Base-by-base conservation (phyloP, 64 coral and sea anemone species). In the Exaiptasia diaphana region DNA sequence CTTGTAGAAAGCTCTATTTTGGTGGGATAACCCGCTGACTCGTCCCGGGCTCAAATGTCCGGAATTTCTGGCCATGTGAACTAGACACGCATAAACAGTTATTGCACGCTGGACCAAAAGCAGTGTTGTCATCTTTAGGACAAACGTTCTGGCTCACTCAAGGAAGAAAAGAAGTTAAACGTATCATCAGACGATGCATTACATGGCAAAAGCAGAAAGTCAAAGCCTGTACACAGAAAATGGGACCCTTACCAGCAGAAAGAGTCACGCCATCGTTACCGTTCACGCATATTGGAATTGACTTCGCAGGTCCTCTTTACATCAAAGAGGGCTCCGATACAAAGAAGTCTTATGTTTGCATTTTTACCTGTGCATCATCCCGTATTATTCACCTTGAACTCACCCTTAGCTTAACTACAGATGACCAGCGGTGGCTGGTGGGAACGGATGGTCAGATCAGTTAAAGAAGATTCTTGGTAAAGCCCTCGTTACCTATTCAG, bases 301-400 rank as follows among this genome's bases (percentile, higher is more conserved):
- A 90, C 41, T 83, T 69, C 68, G 88, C 85, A 2, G 86, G 86
- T n/a, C 67, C 86, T 3, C 10, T 89, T 22, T 73, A 58, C 30
- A 70, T 85, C 4, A 53, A 48, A 30, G 79, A 54, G 26, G 65
- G 64, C n/a, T 73, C 26, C 28, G 20, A 74, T 24, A 62, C 62
- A 35, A 21, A 86, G 17, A 86, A 86, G 56, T 49, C 42, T 13
- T 89, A 81, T 62, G 42, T 89, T 7, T 58, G 34, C 31, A 14
- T 82, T 14, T 75, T 53, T 32, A 82, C 85, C 17, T 87, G 73
- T 38, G 27, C 59, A 9, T 41, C 64, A 11, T 71, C 61, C 45
- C 80, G 80, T 55, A 33, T 68, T 15, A 15, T 84, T 32, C 88
- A 91, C 43, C 54, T 91, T 17, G 88, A 79, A 42, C 68, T 85